Evolutionary conservation across 2,888 invertebrate genomes (phyloP), one percentile per base, ranked within the genome.

Genomic region (Morpho helenor): DNA sequence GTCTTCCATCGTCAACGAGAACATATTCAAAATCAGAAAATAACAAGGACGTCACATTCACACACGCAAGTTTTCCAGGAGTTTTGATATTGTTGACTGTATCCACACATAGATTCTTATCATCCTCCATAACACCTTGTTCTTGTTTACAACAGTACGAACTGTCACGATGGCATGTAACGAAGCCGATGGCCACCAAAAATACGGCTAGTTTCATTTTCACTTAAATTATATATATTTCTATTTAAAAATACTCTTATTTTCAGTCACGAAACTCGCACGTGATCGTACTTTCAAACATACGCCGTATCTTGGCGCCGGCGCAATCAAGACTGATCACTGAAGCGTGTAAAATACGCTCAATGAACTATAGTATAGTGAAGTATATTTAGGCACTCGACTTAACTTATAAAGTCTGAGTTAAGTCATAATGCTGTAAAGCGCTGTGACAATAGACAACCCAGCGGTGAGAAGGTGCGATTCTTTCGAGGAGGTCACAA

Each of bases 121-220:
- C 46, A 1, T 54, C 54, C 5, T 39, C 47, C 7, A 61, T 31
- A 46, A 65, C 39, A 10, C 59, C 52, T 10, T 64, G 52, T 47
- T 50, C 44, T 40, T 54, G 44, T 8, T 54, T 43, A 53, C 65
- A 68, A 52, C 68, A 68, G 41, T 49, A 59, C 3, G 52, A 31
- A 22, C 48, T 55, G 53, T 56, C 49, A 9, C 61, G 57, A 7
- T 61, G 57, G 46, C 61, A 56, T 9, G 42, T 31, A 10, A 56
- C 50, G 7, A 48, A 9, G 48, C 50, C 43, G 5, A 61, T 45
- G 41, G 56, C 41, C 43, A 47, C 44, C 8, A 62, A 54, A 10
- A 63, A 43, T 9, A 60, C 43, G n/a, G 60, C 23, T 39, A 52
- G 10, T 45, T 55, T 57, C 53, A 57, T 54, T 48, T 55, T 61